These are phyloP conservation scores for Dione juno DNA, from an alignment of 2,888 invertebrate genomes.

Conservation along the genomic window DNA sequence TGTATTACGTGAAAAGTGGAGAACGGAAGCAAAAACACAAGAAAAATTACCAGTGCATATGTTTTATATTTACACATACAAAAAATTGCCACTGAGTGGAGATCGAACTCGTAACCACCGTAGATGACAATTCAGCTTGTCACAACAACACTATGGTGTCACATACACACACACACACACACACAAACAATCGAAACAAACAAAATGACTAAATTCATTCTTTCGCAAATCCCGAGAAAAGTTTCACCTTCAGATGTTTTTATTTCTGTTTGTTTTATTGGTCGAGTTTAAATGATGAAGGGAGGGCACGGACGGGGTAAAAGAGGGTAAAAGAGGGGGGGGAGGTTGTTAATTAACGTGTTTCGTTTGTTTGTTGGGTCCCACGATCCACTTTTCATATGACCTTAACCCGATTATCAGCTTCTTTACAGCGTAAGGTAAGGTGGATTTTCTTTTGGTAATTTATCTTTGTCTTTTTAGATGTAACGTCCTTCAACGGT, in stretches of 20 bases:
- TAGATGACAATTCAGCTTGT: too few relatives aligned
- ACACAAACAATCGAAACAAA: slow-evolving; percentile 4
- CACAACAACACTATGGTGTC: too few relatives aligned
- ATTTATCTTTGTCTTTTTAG: slow-evolving; percentile 2
- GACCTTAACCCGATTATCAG: slow-evolving; percentile 42
- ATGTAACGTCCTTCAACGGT: not conserved
- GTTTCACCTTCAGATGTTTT: slow-evolving; percentile 33
- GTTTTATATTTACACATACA: too few relatives aligned
- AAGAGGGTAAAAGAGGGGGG: not conserved
- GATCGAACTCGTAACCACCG: too few relatives aligned
- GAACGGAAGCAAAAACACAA: too few relatives aligned
- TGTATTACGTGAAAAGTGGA: too few relatives aligned
- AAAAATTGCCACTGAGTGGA: too few relatives aligned
- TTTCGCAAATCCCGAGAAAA: slow-evolving; percentile 21
- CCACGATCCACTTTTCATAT: slow-evolving; percentile 38
- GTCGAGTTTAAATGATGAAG: slow-evolving; percentile 25
- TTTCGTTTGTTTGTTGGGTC: slow-evolving; percentile 36
- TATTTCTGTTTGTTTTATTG: slow-evolving; percentile 41
- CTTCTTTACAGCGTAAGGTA: slow-evolving; percentile 22
- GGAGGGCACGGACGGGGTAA: not conserved
- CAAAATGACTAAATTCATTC: not conserved
- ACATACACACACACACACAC: not conserved
- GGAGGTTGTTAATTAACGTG: slow-evolving; percentile 43
- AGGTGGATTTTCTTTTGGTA: slow-evolving; percentile 5
- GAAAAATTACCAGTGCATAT: too few relatives aligned